Base-by-base conservation (phyloP, 2,113 vertebrate genomes). In the Isurus oxyrinchus region DNA sequence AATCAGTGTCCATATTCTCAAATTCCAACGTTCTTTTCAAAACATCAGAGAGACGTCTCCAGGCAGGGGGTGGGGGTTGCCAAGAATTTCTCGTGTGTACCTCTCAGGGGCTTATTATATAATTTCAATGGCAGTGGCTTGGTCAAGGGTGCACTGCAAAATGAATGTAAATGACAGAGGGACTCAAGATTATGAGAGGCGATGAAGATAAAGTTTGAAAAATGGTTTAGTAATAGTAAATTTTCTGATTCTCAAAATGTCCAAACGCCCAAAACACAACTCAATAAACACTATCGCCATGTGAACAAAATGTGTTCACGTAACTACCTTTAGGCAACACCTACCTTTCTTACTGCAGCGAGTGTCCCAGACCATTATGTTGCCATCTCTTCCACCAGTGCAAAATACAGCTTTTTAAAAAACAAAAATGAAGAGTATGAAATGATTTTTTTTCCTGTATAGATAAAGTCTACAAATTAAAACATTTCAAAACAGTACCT, bases 281-380 rank as follows among this genome's bases (percentile, higher is more conserved):
- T n/a, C 13, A 63, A 21, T 63, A 57, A 55, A 93, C 79, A 40
- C 4, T 81, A 49, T 57, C 5, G n/a, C 49, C 66, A 19, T 44
- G 53, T 53, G 25, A 66, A 96, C 55, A 55, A 96, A 96, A 35
- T 69, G 31, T 10, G 55, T 57, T n/a, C 27, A 13, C 5, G 5
- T 86, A 49, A 81, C 8, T 61, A 61, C 13, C 25, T n/a, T 23
- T 57, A n/a, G 44, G 21, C 31, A 93, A 25, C 87, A 96, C n/a
- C 96, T 98, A 99, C 99, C 99, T 99, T 99, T 99, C 97, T 99
- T 99, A 97, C 98, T 99, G 98, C 99, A 99, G 90, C 99, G 98
- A 72, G 98, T 99, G 96, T 99, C 99, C 99, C 99, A 99, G 97
- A 99, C 97, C 98, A 99, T 99, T 97, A 99, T 99, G 97, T 99